Base-by-base conservation (phyloP, 2,797 vertebrate genomes). In the Aphelocoma californica region DNA sequence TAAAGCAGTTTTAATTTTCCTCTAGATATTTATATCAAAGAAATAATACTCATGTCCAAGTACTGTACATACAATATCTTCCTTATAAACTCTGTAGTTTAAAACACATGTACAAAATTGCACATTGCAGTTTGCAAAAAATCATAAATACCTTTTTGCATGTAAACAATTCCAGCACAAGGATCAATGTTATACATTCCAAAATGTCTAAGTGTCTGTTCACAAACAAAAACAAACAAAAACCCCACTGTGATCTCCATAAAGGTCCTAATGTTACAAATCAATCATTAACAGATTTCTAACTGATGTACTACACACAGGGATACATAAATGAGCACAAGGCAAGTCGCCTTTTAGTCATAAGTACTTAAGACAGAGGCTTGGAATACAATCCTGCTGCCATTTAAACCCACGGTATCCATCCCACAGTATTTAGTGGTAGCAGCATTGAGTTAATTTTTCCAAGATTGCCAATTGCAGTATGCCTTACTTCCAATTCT, bases 321-420 rank as follows among this genome's bases (percentile, higher is more conserved):
- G 69, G 79, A 81, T 87, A 92, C 85, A 82, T 77, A 91, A 92
- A 83, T 50, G 66, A 96, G 87, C 91, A 90, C 96, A 97, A 98
- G 97, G 97, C 98, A 98, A 98, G 98, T 92, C 98, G 97, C 98
- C 97, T 94, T 96, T 97, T 95, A 95, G 95, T 98, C 91, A 2
- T 71, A 93, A 95, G 83, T 92, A 88, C 71, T 88, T 93, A 96
- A 97, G 86, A 95, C 87, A 96, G 74, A 96, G 92, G 81, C 61
- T 94, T 95, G 88, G 88, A 95, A 92, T 92, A 94, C 69, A 90
- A 84, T 93, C 86, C 94, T 88, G 73, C 86, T 95, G 81, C 94
- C 60, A 45, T 92, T 88, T 85, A 95, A 96, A 95, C 50, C 69
- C 78, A 48, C 26, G 18, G 75, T 73, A 81, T 86, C 75, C 53